phyloP scores from a whole-genome alignment of 2,113 vertebrate genomes.

The Psephotus haematonotus region DNA sequence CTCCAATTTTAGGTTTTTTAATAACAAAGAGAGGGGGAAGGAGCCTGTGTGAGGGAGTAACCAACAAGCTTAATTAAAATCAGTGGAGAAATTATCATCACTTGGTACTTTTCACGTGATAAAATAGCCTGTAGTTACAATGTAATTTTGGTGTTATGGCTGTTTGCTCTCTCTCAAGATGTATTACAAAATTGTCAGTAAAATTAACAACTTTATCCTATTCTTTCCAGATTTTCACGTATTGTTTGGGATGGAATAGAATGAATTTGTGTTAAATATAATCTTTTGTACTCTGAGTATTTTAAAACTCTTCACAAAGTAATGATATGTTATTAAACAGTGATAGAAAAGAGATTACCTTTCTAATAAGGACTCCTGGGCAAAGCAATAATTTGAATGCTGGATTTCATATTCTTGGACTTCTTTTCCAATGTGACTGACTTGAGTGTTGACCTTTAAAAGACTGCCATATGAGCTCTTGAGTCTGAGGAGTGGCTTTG shows the following conservation, averaged over 20 bases:
- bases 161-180: neutral
- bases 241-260: neutral
- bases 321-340: conserved; percentile 50
- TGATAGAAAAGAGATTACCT: conserved; percentile 43
- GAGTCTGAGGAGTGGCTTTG: conserved; percentile 29
- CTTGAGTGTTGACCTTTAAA: conserved; percentile 50
- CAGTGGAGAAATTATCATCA: neutral
- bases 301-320: conserved; percentile 35
- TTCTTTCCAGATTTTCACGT: neutral
- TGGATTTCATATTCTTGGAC: conserved; percentile 13
- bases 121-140: neutral
- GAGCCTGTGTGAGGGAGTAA: neutral
- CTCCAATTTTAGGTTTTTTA: neutral
- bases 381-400: neutral
- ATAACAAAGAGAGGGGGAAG: neutral
- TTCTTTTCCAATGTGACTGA: conserved; percentile 17
- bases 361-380: conserved; percentile 43
- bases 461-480: conserved; percentile 18
- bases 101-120: neutral
- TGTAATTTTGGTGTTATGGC: neutral
- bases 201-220: conserved; percentile 28
- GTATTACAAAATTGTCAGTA: neutral
- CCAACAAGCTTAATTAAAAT: conserved; percentile 19
- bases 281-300: conserved; percentile 19
- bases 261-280: conserved; percentile 23